These are phyloP conservation scores for Mythimna vitellina DNA, from an alignment of 2,888 invertebrate species.

Conservation along the genomic window DNA sequence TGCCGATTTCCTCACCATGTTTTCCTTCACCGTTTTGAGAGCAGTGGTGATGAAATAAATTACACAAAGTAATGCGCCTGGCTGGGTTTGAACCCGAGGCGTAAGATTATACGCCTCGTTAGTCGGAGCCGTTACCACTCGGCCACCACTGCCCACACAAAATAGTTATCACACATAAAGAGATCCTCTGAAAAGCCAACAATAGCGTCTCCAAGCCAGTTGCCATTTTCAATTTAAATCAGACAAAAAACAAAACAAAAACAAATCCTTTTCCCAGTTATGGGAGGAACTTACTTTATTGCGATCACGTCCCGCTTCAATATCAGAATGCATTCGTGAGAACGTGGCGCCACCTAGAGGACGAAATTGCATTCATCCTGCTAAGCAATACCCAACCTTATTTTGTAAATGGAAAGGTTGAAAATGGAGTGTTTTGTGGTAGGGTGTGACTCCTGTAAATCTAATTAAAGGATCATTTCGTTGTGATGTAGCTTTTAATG, in stretches of 20 bases:
- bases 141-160: too few species aligned
- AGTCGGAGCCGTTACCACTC: too few species aligned
- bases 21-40: too few species aligned
- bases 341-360: conserved; percentile 49
- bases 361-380: conserved; percentile 51
- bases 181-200: conserved; percentile 1
- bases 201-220: background rate
- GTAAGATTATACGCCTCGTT: too few species aligned
- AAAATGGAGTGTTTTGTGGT: background rate
- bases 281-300: conserved; percentile 47
- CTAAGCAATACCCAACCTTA: conserved; percentile 29
- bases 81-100: too few species aligned
- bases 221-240: conserved; percentile 44
- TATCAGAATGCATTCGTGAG: conserved; percentile 60
- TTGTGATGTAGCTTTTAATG: conserved; percentile 23
- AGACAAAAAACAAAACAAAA: conserved; percentile 32
- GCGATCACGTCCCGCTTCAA: conserved; percentile 65
- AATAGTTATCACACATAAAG: too few species aligned
- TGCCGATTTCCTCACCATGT: too few species aligned
- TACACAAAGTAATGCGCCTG: too few species aligned
- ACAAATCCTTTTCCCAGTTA: conserved; percentile 27
- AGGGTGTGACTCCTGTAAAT: conserved; percentile 5
- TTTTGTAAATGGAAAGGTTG: rapidly evolving
- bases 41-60: too few species aligned
- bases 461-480: conserved; percentile 50